Conservation (phyloP, 2,113 vertebrate genomes). For the Coreoperca whiteheadi region DNA sequence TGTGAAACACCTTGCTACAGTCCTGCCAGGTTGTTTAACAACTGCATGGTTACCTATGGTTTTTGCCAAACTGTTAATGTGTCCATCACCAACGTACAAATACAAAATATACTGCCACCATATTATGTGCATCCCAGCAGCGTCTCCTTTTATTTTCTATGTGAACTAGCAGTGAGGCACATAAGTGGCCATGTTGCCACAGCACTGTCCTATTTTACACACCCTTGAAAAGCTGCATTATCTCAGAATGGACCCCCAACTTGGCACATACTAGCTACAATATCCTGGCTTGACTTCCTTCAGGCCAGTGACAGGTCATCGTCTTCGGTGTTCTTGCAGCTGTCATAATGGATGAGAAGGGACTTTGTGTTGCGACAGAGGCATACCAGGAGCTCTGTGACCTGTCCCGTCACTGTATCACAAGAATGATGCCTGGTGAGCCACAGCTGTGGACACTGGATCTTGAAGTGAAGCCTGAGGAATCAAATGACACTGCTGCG, state of each 20-base stretch:
- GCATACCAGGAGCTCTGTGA: slow-evolving; percentile 36
- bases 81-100: not conserved
- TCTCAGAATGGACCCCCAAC: slow-evolving; percentile 10
- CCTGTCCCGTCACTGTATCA: slow-evolving; percentile 35
- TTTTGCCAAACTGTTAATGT: slow-evolving; percentile 18
- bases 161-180: not conserved
- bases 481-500: slow-evolving; percentile 16
- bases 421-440: slow-evolving; percentile 35
- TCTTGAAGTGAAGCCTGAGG: slow-evolving; percentile 37
- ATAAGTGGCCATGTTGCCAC: not conserved
- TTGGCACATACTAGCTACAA: not conserved
- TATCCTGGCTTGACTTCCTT: slow-evolving; percentile 27
- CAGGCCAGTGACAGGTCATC: slow-evolving; percentile 40
- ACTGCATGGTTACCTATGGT: slow-evolving; percentile 18
- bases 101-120: not conserved
- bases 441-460: slow-evolving; percentile 42
- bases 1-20: slow-evolving; percentile 63
- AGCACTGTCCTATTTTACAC: slow-evolving; percentile 21
- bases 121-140: not conserved
- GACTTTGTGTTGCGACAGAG: slow-evolving; percentile 41
- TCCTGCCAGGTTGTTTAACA: slow-evolving; percentile 39
- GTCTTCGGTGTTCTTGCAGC: slow-evolving; percentile 35
- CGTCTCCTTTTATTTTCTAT: not conserved
- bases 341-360: slow-evolving; percentile 56
- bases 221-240: slow-evolving; percentile 21